Conservation (phyloP, 2,113 vertebrate species). For the Sphyrna mokarran region DNA sequence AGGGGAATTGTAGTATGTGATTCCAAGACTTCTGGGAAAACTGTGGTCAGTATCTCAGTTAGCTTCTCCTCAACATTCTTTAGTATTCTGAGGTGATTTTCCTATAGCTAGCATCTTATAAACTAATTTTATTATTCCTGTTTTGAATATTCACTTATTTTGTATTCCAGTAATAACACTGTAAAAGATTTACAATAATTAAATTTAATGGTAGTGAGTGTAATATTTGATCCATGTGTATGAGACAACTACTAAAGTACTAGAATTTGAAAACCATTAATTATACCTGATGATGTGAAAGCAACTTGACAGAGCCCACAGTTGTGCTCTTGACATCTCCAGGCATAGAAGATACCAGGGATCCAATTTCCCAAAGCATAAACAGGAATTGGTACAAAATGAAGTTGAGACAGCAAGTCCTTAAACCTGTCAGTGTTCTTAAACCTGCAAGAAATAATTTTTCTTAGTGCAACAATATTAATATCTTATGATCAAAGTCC, state of each 20-base stretch:
- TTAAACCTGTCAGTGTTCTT: slow-evolving; percentile 44
- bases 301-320: slow-evolving; percentile 55
- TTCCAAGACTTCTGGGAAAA: background rate
- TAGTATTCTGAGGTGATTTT: background rate
- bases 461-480: background rate
- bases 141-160: background rate
- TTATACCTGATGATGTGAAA: slow-evolving; percentile 57
- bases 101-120: background rate
- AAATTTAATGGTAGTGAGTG: too few relatives aligned
- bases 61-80: background rate
- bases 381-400: slow-evolving; percentile 59
- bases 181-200: background rate
- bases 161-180: background rate
- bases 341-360: slow-evolving; percentile 56
- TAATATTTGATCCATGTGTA: background rate
- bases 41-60: background rate
- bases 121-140: background rate
- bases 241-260: background rate
- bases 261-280: background rate
- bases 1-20: background rate
- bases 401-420: slow-evolving; percentile 58
- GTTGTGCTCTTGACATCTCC: slow-evolving; percentile 53
- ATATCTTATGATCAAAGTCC: background rate
- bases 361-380: slow-evolving; percentile 65
- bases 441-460: slow-evolving; percentile 2